phyloP scores from a whole-genome alignment of 92 coral and sea anemone genomes.

The Plumapathes pennacea region DNA sequence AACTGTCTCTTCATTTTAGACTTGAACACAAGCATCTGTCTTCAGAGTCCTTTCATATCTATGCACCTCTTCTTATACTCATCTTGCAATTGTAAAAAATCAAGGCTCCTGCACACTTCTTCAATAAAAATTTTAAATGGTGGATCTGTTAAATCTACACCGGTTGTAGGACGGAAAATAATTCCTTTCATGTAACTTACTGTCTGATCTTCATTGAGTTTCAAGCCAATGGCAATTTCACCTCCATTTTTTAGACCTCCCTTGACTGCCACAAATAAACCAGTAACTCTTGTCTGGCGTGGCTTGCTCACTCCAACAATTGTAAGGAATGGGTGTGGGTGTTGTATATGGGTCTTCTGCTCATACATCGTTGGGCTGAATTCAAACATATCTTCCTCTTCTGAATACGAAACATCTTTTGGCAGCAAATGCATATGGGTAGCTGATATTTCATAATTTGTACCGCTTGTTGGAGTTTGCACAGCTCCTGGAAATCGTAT shows the following conservation, averaged over 20 bases:
- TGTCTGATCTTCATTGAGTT: background rate
- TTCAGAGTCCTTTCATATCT: too few relatives aligned
- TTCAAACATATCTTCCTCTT: background rate
- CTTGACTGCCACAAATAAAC: background rate
- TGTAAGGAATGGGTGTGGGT: background rate
- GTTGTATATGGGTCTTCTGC: too few relatives aligned
- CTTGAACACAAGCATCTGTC: too few relatives aligned
- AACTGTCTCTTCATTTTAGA: too few relatives aligned
- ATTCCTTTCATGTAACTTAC: background rate
- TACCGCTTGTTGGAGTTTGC: background rate
- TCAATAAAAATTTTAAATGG: background rate
- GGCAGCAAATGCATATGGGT: background rate
- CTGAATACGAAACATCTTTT: background rate
- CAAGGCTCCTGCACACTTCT: too few relatives aligned
- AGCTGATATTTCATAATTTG: background rate
- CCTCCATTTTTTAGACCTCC: background rate
- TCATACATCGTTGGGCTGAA: background rate
- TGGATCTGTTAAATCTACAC: background rate
- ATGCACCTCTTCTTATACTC: too few relatives aligned
- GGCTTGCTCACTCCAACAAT: background rate
- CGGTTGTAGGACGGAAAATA: too few relatives aligned
- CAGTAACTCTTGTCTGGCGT: background rate
- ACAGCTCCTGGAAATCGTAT: background rate
- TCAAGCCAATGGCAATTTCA: background rate
- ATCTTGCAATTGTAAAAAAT: too few relatives aligned